These are phyloP conservation scores for Stichodactyla helianthus DNA, from an alignment of 64 coral and sea anemone genomes.

Conservation along the genomic window DNA sequence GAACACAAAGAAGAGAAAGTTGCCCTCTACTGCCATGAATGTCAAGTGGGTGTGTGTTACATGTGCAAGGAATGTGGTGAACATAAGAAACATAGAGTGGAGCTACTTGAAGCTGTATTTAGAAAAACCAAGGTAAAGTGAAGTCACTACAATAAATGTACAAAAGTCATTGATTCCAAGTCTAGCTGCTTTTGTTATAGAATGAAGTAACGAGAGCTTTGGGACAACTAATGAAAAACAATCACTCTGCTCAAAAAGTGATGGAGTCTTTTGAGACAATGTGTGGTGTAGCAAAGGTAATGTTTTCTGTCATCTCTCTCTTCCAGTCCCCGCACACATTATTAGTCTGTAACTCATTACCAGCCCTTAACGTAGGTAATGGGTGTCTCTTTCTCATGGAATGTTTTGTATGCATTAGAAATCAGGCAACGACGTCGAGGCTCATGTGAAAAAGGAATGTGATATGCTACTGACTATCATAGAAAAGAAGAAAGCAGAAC, in stretches of 20 bases:
- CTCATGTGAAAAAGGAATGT: constrained; percentile 84
- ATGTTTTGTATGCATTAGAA: constrained; percentile 13
- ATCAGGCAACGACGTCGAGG: constrained; percentile 79
- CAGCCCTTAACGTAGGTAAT: neutral
- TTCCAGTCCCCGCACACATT: too few relatives aligned
- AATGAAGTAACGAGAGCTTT: constrained; percentile 42
- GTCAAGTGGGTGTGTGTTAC: constrained; percentile 65
- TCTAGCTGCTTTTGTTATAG: constrained; percentile 12
- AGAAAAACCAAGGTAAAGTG: constrained; percentile 69
- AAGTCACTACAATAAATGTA: too few relatives aligned
- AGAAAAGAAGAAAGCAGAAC: constrained; percentile 76
- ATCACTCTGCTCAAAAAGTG: constrained; percentile 56
- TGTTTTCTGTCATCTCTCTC: too few relatives aligned
- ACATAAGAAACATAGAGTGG: constrained; percentile 54
- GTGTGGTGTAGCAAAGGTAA: constrained; percentile 82
- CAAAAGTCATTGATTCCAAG: neutral
- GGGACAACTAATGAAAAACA: constrained; percentile 48
- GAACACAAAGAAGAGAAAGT: constrained; percentile 63
- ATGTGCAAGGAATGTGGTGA: constrained; percentile 69
- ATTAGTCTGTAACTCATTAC: neutral
- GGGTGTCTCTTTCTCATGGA: neutral
- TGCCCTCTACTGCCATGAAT: constrained; percentile 65
- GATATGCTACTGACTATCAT: constrained; percentile 65
- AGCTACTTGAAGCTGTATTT: constrained; percentile 70
- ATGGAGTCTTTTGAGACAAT: constrained; percentile 73